Conservation (phyloP, 2,113 vertebrate genomes). For the Setophaga coronata region DNA sequence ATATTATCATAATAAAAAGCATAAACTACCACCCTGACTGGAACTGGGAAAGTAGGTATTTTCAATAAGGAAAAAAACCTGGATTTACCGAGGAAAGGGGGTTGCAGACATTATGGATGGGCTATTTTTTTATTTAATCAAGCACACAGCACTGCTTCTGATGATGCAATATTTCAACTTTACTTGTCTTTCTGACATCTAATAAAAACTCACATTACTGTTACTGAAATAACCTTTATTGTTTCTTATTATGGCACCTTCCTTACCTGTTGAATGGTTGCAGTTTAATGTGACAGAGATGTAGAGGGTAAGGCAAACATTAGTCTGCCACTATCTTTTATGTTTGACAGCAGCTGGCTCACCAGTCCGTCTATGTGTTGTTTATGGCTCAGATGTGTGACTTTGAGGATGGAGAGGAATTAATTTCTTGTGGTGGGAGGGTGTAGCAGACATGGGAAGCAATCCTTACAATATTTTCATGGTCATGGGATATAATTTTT, state of each 20-base stretch:
- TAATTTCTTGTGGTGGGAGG: background rate
- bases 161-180: background rate
- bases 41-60: background rate
- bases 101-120: background rate
- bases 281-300: background rate
- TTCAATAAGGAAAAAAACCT: background rate
- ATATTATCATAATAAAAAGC: background rate
- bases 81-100: background rate
- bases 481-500: background rate
- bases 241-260: background rate
- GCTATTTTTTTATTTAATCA: background rate
- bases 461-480: background rate
- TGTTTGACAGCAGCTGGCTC: background rate
- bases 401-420: background rate
- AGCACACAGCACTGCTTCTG: background rate
- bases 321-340: constrained; percentile 1
- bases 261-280: background rate
- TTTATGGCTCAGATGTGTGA: background rate
- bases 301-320: background rate
- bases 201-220: background rate
- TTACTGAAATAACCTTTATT: background rate
- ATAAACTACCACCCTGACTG: background rate
- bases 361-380: background rate
- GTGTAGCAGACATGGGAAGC: background rate
- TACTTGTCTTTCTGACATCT: background rate